Percentiles rank a stretch among this genome's conserved stretches.
Evolutionary conservation across 1,140 invertebrate genomes (phyloP).

Genomic region (Bombus huntii): DNA sequence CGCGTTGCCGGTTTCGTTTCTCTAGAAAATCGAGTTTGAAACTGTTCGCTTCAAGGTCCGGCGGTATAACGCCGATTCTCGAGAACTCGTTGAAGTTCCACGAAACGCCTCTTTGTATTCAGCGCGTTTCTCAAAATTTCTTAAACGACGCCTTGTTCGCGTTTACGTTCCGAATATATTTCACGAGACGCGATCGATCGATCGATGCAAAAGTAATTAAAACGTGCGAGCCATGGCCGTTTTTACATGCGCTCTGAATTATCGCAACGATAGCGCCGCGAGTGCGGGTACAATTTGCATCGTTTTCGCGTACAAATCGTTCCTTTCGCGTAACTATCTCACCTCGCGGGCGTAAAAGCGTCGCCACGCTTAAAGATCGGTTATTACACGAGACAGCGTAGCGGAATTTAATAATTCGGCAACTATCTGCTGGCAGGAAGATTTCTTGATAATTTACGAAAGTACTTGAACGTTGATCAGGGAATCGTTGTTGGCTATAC

Average conservation of each 20-base stretch:
- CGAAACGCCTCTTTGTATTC: background rate
- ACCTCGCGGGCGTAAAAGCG: background rate
- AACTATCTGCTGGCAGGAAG: too few species aligned
- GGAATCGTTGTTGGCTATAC: too few species aligned
- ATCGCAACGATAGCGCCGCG: background rate
- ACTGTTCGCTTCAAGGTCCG: too few species aligned
- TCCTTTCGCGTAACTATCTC: background rate
- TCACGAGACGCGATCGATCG: background rate
- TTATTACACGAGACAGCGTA: background rate
- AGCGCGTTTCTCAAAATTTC: background rate
- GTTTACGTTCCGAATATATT: background rate
- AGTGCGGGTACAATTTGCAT: conserved; percentile 14
- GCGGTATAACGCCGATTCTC: background rate
- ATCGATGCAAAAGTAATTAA: background rate
- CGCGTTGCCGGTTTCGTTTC: too few species aligned
- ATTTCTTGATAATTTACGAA: too few species aligned
- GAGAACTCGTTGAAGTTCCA: background rate
- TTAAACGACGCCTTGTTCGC: background rate
- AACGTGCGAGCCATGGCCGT: background rate
- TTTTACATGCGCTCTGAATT: background rate
- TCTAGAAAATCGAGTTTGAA: background rate
- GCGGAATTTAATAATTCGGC: too few species aligned
- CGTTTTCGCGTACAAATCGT: background rate
- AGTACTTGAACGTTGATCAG: too few species aligned
- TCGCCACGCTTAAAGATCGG: background rate